Evolutionary conservation across 2,797 vertebrate genomes (phyloP).

Genomic region (Buceros bicornis): DNA sequence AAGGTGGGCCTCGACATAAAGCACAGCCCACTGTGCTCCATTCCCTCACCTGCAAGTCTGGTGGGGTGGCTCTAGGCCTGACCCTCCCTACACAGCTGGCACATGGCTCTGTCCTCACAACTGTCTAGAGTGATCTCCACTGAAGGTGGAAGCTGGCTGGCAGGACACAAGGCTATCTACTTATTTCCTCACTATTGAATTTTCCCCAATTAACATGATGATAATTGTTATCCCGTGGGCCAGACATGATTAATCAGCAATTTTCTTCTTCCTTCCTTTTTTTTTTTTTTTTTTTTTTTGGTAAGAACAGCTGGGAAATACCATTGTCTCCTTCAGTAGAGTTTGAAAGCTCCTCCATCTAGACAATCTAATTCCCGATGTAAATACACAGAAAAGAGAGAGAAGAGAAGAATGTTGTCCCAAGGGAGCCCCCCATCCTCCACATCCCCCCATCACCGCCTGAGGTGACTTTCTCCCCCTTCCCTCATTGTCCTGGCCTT

Average conservation of each 20-base stretch:
- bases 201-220: slow-evolving; percentile 23
- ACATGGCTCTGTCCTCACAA: background rate
- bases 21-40: background rate
- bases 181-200: background rate
- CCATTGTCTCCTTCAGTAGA: slow-evolving; percentile 26
- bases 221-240: slow-evolving; percentile 28
- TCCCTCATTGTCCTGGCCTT: slow-evolving; percentile 39
- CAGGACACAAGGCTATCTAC: background rate
- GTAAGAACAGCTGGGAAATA: slow-evolving; percentile 43
- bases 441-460: background rate
- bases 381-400: slow-evolving; percentile 46
- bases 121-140: background rate
- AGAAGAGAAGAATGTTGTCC: slow-evolving; percentile 41
- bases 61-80: background rate
- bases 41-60: background rate
- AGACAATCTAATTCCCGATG: background rate
- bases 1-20: background rate
- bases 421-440: background rate
- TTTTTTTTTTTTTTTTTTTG: background rate
- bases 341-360: slow-evolving; percentile 56
- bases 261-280: background rate
- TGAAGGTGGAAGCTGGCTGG: background rate
- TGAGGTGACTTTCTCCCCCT: slow-evolving; percentile 34
- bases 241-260: slow-evolving; percentile 74
- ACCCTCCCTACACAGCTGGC: background rate